Conservation (phyloP, 2,888 invertebrate genomes). For the Argynnis bischoffii region DNA sequence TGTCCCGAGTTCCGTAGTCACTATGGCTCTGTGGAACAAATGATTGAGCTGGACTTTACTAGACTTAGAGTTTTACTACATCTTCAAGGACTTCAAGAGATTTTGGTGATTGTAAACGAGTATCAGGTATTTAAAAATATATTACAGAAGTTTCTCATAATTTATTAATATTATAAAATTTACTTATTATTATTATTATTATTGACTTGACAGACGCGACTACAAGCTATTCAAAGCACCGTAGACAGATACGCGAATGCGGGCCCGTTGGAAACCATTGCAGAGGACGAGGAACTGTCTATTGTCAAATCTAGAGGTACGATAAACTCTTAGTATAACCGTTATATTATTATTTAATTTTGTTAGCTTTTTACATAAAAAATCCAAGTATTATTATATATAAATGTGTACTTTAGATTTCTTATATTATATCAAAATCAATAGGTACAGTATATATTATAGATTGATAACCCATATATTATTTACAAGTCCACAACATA, state of each 20-base stretch:
- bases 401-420: too few species aligned
- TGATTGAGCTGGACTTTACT: constrained; percentile 91
- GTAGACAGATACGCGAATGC: constrained; percentile 72
- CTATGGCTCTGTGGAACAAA: constrained; percentile 90
- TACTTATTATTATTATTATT: too few species aligned
- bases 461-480: too few species aligned
- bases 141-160: not conserved
- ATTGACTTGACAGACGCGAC: constrained; percentile 65
- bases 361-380: too few species aligned
- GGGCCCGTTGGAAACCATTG: constrained; percentile 79
- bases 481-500: not conserved
- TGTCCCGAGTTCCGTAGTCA: constrained; percentile 90
- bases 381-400: too few species aligned
- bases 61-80: constrained; percentile 90
- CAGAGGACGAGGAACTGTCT: constrained; percentile 80
- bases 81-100: constrained; percentile 90
- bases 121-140: constrained; percentile 67
- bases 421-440: too few species aligned
- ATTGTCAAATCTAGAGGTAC: constrained; percentile 74
- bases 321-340: not conserved
- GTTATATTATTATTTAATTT: too few species aligned
- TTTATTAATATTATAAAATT: too few species aligned
- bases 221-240: constrained; percentile 64
- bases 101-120: constrained; percentile 83
- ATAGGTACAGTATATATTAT: too few species aligned